phyloP scores from a whole-genome alignment of 2,113 vertebrate species.

The Synchiropus splendidus region DNA sequence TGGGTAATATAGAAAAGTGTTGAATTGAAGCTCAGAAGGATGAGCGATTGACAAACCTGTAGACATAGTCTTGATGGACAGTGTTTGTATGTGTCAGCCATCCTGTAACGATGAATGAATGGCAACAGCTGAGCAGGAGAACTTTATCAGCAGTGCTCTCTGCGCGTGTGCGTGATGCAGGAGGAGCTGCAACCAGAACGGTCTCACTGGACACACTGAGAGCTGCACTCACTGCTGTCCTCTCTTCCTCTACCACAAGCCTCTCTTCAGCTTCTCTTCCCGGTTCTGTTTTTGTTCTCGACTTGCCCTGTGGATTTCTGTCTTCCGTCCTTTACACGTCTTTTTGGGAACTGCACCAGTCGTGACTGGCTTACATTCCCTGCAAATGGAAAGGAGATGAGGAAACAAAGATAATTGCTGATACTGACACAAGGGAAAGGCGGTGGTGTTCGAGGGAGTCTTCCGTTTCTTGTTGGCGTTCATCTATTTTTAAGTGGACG shows the following conservation, averaged over 20 bases:
- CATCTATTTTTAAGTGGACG: constrained; percentile 12
- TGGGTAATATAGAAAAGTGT: no score
- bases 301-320: constrained; percentile 27
- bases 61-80: not conserved
- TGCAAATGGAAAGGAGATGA: constrained; percentile 34
- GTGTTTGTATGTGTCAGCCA: constrained; percentile 13
- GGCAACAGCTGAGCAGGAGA: constrained; percentile 71
- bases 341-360: constrained; percentile 23
- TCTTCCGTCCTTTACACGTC: not conserved
- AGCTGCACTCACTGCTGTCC: constrained; percentile 31
- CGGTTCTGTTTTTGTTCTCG: constrained; percentile 6
- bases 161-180: constrained; percentile 33
- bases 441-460: constrained; percentile 5
- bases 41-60: constrained; percentile 4
- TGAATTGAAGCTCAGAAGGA: no score
- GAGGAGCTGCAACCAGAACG: constrained; percentile 54
- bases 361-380: constrained; percentile 44
- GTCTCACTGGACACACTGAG: constrained; percentile 37
- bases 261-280: constrained; percentile 25
- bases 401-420: constrained; percentile 35
- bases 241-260: constrained; percentile 26
- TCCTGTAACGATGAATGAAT: constrained; percentile 56
- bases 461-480: constrained; percentile 5
- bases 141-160: constrained; percentile 51
- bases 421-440: constrained; percentile 17